Evolutionary conservation across 2,113 vertebrate species (phyloP).

Genomic region (Fregetta grallaria): DNA sequence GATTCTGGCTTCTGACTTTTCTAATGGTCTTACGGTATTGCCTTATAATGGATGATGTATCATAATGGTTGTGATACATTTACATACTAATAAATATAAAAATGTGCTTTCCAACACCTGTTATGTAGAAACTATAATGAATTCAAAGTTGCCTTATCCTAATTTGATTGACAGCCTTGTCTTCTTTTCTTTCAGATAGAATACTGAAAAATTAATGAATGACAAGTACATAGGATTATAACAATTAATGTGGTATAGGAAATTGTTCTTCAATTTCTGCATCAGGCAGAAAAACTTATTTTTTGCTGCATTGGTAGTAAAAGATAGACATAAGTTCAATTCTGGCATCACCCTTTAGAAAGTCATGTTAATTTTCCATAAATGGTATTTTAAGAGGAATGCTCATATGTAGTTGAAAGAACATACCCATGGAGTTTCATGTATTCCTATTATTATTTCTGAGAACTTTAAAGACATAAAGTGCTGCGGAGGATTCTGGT

Average conservation of each 20-base stretch:
- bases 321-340: not conserved
- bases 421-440: not conserved
- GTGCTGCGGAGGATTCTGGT: not conserved
- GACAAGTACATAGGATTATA: not conserved
- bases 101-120: not conserved
- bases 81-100: not conserved
- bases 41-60: not conserved
- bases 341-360: not conserved
- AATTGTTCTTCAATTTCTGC: not conserved
- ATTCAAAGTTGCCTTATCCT: not conserved
- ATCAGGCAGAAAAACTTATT: not conserved
- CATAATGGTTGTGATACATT: not conserved
- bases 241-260: not conserved
- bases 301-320: not conserved
- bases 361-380: not conserved
- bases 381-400: not conserved
- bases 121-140: not conserved
- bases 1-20: not conserved
- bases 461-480: not conserved
- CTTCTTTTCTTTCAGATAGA: not conserved
- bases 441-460: not conserved
- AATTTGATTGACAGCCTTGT: not conserved
- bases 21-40: not conserved
- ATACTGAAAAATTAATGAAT: not conserved
- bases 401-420: not conserved